A percentile compares a stretch with the other conserved stretches of the same genome.
These are phyloP conservation scores for Drosophila pseudotalamancana DNA, from an alignment of 2,888 invertebrate species.

Conservation along the genomic window DNA sequence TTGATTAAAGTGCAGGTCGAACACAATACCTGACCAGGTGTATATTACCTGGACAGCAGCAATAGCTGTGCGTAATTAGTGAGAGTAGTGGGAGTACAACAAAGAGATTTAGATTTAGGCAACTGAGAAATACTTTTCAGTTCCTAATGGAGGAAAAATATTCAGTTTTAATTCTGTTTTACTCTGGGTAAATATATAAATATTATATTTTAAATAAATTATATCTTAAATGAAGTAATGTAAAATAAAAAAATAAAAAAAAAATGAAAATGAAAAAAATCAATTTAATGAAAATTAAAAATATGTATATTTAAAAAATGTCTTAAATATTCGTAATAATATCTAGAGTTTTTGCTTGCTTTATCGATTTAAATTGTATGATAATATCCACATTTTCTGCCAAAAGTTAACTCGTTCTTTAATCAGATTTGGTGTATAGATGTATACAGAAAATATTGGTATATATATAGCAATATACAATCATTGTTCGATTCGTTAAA, in stretches of 20 bases:
- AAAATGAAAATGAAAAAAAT: no score
- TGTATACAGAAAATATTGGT: no score
- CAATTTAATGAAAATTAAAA: no score
- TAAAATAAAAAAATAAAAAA: no score
- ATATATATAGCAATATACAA: slow-evolving; percentile 1
- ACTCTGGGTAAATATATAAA: no score
- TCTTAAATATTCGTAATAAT: no score
- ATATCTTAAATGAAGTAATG: no score
- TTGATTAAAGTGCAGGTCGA: slow-evolving; percentile 5
- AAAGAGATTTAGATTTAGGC: not conserved
- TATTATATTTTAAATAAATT: no score
- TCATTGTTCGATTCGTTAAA: slow-evolving; percentile 21
- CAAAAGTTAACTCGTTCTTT: not conserved
- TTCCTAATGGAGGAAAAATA: no score
- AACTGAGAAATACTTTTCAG: not conserved
- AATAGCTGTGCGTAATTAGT: slow-evolving; percentile 18
- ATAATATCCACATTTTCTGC: not conserved
- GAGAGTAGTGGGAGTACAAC: not conserved
- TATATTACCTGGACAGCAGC: slow-evolving; percentile 4
- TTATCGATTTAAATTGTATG: not conserved
- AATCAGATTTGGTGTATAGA: not conserved
- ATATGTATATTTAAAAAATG: no score
- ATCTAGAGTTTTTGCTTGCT: not conserved
- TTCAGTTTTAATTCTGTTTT: no score
- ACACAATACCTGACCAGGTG: not conserved